A percentile compares a stretch with the other conserved stretches of the same genome.
These are phyloP conservation scores for Neofelis nebulosa DNA, from an alignment of 2,113 vertebrate genomes.

Conservation along the genomic window DNA sequence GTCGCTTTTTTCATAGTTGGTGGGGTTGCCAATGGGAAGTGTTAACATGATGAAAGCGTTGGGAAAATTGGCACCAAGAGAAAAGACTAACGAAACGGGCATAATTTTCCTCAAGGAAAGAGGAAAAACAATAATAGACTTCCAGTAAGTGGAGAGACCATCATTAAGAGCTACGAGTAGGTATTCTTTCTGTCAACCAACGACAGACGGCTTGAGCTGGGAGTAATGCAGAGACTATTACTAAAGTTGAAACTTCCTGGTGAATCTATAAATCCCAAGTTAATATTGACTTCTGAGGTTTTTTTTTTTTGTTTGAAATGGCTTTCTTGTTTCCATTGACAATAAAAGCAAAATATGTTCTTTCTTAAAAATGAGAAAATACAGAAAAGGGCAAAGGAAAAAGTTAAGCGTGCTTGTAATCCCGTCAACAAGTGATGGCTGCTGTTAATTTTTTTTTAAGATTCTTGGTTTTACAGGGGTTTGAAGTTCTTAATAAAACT, in stretches of 20 bases:
- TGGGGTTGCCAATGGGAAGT: background rate
- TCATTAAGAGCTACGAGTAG: background rate
- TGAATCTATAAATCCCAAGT: background rate
- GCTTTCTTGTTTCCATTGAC: background rate
- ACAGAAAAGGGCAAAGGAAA: background rate
- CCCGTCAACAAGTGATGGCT: background rate
- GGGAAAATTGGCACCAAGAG: background rate
- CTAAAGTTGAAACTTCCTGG: background rate
- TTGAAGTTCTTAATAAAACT: background rate
- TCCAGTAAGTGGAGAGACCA: background rate
- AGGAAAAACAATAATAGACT: background rate
- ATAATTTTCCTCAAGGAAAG: constrained; percentile 40
- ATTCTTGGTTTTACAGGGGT: background rate
- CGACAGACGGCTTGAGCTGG: background rate
- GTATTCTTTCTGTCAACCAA: background rate
- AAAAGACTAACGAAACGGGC: constrained; percentile 39
- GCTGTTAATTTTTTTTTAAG: background rate
- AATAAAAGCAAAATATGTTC: background rate
- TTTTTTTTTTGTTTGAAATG: background rate
- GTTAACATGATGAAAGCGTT: constrained; percentile 10
- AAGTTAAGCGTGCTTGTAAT: background rate
- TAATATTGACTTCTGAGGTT: background rate
- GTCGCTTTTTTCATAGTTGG: background rate
- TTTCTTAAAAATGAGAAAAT: background rate
- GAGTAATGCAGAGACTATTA: background rate